These are phyloP conservation scores for Ochotona curzoniae DNA, from an alignment of 2,113 vertebrate genomes.

Conservation along the genomic window DNA sequence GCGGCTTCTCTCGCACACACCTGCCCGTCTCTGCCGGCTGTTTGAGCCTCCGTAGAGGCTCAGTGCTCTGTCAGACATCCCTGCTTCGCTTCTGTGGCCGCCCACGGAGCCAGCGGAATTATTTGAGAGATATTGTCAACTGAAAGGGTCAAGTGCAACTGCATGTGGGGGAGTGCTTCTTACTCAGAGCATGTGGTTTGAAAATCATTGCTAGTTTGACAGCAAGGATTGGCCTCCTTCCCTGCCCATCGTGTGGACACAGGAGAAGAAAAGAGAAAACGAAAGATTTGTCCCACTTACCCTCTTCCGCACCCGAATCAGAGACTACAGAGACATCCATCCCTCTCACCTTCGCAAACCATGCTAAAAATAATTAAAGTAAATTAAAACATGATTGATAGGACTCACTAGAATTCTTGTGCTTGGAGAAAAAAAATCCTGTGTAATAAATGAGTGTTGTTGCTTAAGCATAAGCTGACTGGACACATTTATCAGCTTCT, in stretches of 20 bases:
- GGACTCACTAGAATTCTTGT: background rate
- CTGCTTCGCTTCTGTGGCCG: too few relatives aligned
- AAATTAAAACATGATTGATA: background rate
- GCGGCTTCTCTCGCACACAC: background rate
- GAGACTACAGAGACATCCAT: too few relatives aligned
- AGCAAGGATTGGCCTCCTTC: too few relatives aligned
- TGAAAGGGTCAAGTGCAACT: background rate
- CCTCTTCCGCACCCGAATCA: too few relatives aligned
- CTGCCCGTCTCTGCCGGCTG: background rate
- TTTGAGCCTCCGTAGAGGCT: background rate
- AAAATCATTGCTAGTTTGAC: background rate
- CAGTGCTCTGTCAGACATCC: background rate
- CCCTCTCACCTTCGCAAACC: too few relatives aligned
- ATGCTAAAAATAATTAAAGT: too few relatives aligned
- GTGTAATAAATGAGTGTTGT: background rate
- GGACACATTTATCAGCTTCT: background rate
- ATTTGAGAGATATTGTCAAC: background rate
- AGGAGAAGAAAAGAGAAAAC: too few relatives aligned
- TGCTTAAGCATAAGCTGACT: background rate
- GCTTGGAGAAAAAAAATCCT: background rate
- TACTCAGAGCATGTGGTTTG: background rate
- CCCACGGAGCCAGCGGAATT: background rate
- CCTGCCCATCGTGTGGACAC: too few relatives aligned
- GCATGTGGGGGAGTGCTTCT: rapidly evolving
- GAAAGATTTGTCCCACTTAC: too few relatives aligned